Conservation (phyloP, 2,113 vertebrate genomes). For the Boulengeromyrus knoepffleri region DNA sequence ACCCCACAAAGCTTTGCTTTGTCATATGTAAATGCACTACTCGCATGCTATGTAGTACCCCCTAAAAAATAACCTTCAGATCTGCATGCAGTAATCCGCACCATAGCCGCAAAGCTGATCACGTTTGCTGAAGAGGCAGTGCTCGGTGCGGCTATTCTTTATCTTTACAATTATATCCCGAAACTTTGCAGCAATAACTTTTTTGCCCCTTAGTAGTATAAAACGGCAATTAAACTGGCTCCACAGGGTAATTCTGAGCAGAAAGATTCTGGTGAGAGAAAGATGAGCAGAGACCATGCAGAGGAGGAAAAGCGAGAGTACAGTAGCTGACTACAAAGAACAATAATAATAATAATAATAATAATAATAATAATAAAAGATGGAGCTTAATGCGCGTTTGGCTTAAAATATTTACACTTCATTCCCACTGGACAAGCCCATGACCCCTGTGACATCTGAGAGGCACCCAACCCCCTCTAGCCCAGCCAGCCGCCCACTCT, state of each 20-base stretch:
- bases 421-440: not conserved
- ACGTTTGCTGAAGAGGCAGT: not conserved
- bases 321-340: not conserved
- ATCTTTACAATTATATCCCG: not conserved
- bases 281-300: not conserved
- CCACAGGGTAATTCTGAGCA: not conserved
- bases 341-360: not conserved
- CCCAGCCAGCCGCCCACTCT: not conserved
- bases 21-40: not conserved
- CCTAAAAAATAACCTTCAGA: not conserved
- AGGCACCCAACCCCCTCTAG: not conserved
- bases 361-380: not conserved
- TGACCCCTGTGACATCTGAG: not conserved
- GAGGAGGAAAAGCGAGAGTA: not conserved
- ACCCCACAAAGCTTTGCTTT: not conserved
- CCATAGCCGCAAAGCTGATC: not conserved
- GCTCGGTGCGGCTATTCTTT: not conserved
- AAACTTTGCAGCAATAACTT: not conserved
- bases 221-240: not conserved
- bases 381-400: not conserved
- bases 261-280: not conserved
- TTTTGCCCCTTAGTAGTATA: not conserved
- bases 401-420: conserved; percentile 1
- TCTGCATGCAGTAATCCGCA: not conserved
- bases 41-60: not conserved